Base-by-base conservation (phyloP, 2,113 vertebrate genomes). In the Osmerus mordax region DNA sequence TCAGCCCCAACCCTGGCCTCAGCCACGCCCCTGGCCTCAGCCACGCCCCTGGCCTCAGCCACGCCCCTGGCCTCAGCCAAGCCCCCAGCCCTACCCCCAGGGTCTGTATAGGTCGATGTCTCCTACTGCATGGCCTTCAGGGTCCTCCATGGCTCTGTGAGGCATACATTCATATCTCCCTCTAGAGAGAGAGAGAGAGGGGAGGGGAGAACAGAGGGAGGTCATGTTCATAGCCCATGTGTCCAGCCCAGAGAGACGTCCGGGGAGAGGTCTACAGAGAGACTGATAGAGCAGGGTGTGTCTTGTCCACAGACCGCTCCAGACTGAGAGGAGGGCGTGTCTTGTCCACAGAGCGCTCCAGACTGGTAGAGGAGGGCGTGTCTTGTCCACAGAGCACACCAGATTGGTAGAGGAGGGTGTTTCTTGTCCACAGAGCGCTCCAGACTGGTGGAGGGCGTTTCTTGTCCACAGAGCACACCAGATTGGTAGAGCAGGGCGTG, bases 111-210 rank as follows among this genome's bases (percentile, higher is more conserved):
- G 41, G 41, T 47, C 41, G 9, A 23, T 58, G 69, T 70, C 75
- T 67, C 18, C 14, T 51, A 63, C 14, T 7, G 28, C 58, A 59
- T 25, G 21, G n/a, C 15, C 7, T 11, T 74, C 72, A 82, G 77
- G 72, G 32, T 81, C 86, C 69, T 54, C 83, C 79, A 72, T 75
- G 79, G 78, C 81, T 84, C 78, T 81, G 79, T 69, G 36, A 85
- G 77, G 82, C 71, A 86, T 85, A 89, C 90, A 87, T 89, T 88
- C 87, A 89, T 79, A 77, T 65, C 75, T 76, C 80, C 82, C 84
- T 84, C 78, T 32, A 9, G 60, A 60, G 19, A 68, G 72, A 79
- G 72, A 78, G 60, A 79, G 67, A n/a, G n/a, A n/a, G n/a, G 53
- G 47, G n/a, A 11, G 9, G 28, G 52, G 47, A 11, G 29, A 68